A percentile compares a stretch with the other conserved stretches of the same genome.
phyloP scores from a whole-genome alignment of 2,888 invertebrate genomes.

The Dione juno region DNA sequence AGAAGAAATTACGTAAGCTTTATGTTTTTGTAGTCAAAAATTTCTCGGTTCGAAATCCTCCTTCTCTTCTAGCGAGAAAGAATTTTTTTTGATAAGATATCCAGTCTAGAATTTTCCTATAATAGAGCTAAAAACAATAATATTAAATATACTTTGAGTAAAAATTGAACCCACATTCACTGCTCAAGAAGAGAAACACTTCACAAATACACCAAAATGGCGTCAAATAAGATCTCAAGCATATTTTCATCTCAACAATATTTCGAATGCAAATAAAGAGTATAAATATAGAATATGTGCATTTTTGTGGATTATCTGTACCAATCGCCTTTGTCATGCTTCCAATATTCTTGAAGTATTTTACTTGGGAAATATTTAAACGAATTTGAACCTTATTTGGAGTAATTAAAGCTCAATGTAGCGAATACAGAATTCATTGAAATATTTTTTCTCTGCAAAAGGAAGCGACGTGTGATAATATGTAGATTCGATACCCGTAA shows the following conservation, averaged over 20 bases:
- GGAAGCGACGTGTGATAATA: conserved; percentile 68
- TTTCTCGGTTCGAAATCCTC: no score
- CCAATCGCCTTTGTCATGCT: conserved; percentile 24
- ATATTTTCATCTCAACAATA: conserved; percentile 5
- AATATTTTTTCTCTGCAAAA: conserved; percentile 52
- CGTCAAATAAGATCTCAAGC: neutral
- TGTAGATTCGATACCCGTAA: conserved; percentile 57
- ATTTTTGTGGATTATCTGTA: conserved; percentile 25
- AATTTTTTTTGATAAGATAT: no score
- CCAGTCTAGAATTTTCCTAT: no score
- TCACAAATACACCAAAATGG: neutral
- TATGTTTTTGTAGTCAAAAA: no score
- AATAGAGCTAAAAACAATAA: no score
- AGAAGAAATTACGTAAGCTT: no score
- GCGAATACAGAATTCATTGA: neutral
- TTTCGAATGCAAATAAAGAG: conserved; percentile 19
- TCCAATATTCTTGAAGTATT: conserved; percentile 21
- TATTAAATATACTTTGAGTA: neutral
- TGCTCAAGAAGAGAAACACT: neutral
- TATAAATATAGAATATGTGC: conserved; percentile 23
- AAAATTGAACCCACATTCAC: neutral
- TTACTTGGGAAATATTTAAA: neutral
- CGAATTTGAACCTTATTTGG: conserved; percentile 12
- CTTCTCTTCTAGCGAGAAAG: no score
- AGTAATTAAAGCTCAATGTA: neutral